phyloP scores from a whole-genome alignment of 2,888 invertebrate species.

The Philereme vetulata region DNA sequence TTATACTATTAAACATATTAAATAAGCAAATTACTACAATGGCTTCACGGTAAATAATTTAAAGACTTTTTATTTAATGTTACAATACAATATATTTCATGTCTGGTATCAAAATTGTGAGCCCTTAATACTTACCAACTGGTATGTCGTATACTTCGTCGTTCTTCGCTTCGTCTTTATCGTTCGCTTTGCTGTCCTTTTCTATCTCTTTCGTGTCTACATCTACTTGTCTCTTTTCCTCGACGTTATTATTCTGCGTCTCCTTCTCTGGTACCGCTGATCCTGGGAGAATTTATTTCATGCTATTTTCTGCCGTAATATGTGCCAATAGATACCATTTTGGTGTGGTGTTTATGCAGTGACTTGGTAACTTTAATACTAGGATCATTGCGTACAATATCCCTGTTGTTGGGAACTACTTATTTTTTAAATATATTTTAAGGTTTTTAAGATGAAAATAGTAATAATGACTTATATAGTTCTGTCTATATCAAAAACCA shows the following conservation, averaged over 20 bases:
- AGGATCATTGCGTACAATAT: background rate
- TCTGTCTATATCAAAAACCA: background rate
- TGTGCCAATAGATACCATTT: conserved; percentile 14
- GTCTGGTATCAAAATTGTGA: conserved; percentile 31
- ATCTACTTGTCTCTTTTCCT: conserved; percentile 62
- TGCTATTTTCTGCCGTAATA: conserved; percentile 47
- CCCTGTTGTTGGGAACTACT: no score
- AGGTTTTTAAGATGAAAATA: no score
- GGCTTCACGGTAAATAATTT: background rate
- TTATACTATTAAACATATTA: background rate
- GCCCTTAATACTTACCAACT: conserved; percentile 66
- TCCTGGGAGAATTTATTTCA: conserved; percentile 66
- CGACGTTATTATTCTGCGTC: conserved; percentile 67
- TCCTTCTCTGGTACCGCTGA: conserved; percentile 56
- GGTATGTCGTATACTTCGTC: conserved; percentile 80
- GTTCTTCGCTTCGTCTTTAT: conserved; percentile 52
- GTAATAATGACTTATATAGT: background rate
- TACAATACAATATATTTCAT: background rate
- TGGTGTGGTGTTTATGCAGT: conserved; percentile 19
- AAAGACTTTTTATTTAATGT: background rate
- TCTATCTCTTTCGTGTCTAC: conserved; percentile 58
- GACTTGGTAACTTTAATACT: background rate
- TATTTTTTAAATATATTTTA: no score
- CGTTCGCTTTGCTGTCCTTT: conserved; percentile 58
- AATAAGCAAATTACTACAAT: conserved; percentile 1